phyloP scores from a whole-genome alignment of 1,140 invertebrate species.

The Muscidifurax raptorellus region DNA sequence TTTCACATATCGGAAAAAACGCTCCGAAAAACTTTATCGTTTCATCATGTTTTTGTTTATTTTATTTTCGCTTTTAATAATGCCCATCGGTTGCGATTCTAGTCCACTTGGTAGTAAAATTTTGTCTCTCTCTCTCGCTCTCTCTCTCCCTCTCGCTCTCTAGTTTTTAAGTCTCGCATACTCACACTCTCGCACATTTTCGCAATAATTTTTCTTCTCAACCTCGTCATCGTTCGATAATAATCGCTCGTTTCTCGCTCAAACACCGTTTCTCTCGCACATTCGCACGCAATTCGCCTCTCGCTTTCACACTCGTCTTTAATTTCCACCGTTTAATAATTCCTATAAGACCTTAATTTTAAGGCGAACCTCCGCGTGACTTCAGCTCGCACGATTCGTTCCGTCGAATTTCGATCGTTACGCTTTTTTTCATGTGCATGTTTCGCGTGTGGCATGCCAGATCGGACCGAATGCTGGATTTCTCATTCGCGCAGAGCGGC shows the following conservation, averaged over 20 bases:
- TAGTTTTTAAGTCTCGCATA: constrained; percentile 51
- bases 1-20: constrained; percentile 70
- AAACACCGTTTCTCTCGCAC: constrained; percentile 42
- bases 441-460: constrained; percentile 28
- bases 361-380: constrained; percentile 58
- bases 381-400: constrained; percentile 57
- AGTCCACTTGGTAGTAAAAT: constrained; percentile 76
- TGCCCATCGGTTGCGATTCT: constrained; percentile 77
- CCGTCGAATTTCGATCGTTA: constrained; percentile 54
- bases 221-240: constrained; percentile 27
- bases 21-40: constrained; percentile 70
- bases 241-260: constrained; percentile 3
- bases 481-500: constrained; percentile 51
- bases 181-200: constrained; percentile 52
- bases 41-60: constrained; percentile 62
- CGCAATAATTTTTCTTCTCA: constrained; percentile 51
- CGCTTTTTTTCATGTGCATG: constrained; percentile 43
- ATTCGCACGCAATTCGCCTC: constrained; percentile 51
- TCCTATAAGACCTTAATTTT: constrained; percentile 64
- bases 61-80: constrained; percentile 69
- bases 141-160: constrained; percentile 56
- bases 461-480: constrained; percentile 45
- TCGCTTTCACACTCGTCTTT: constrained; percentile 58
- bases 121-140: constrained; percentile 65
- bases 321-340: constrained; percentile 59